Evolutionary conservation across 2,888 invertebrate species (phyloP).

Genomic region (Microctonus brassicae): DNA sequence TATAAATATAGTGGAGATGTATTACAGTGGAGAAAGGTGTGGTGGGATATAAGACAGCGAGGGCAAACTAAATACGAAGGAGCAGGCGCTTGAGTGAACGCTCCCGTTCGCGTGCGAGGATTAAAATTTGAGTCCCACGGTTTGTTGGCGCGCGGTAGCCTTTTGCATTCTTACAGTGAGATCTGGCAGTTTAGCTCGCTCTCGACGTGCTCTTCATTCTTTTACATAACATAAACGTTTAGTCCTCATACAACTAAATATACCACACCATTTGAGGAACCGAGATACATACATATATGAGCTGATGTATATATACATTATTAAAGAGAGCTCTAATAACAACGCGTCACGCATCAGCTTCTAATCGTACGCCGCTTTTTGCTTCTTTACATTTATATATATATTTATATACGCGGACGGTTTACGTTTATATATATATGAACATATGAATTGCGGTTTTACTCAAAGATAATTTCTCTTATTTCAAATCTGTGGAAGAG

Average conservation of each 20-base stretch:
- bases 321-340: background rate
- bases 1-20: background rate
- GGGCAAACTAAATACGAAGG: slow-evolving; percentile 5
- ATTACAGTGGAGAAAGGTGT: slow-evolving; percentile 9
- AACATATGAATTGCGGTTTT: background rate
- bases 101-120: slow-evolving; percentile 57
- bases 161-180: slow-evolving; percentile 57
- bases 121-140: slow-evolving; percentile 60
- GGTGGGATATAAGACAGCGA: background rate
- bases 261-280: slow-evolving; percentile 56
- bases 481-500: slow-evolving; percentile 24
- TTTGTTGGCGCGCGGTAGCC: slow-evolving; percentile 45
- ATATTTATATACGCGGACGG: background rate
- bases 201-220: slow-evolving; percentile 45
- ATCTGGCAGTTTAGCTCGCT: slow-evolving; percentile 54
- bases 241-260: slow-evolving; percentile 39
- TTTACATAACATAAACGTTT: slow-evolving; percentile 61
- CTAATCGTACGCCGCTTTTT: slow-evolving; percentile 31
- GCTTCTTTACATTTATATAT: slow-evolving; percentile 10
- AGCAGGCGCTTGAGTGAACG: slow-evolving; percentile 21
- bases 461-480: slow-evolving; percentile 32
- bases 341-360: slow-evolving; percentile 42
- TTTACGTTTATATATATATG: background rate
- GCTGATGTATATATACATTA: slow-evolving; percentile 9
- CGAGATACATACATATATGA: slow-evolving; percentile 33